These are phyloP conservation scores for Coendou prehensilis DNA, from an alignment of 2,797 vertebrate genomes.

Conservation along the genomic window DNA sequence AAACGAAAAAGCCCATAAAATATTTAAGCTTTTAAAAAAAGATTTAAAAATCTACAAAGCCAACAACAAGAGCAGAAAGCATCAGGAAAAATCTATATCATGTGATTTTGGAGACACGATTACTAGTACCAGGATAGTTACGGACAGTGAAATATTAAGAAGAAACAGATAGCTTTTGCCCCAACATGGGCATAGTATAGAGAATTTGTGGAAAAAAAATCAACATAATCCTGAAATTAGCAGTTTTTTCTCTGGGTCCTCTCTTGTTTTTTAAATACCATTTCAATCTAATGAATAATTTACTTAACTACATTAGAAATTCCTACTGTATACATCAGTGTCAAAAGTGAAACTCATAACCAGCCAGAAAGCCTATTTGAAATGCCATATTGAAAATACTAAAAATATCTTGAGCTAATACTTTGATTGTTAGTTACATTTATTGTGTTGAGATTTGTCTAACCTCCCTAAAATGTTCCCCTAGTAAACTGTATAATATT, in stretches of 20 bases:
- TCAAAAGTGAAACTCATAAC: not conserved
- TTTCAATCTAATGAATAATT: not conserved
- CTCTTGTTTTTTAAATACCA: not conserved
- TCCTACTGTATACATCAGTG: not conserved
- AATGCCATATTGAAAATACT: not conserved
- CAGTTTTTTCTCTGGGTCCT: not conserved
- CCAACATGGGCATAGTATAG: not conserved
- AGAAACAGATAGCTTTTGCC: not conserved
- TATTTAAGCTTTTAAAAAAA: constrained; percentile 18
- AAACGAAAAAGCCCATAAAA: not conserved
- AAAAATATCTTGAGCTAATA: not conserved
- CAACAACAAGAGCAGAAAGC: not conserved
- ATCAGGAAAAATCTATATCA: not conserved
- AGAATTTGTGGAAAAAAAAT: not conserved
- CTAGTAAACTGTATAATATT: constrained; percentile 42
- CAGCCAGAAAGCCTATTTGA: not conserved
- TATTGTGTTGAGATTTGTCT: constrained; percentile 5
- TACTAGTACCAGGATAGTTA: not conserved
- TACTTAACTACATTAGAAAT: not conserved
- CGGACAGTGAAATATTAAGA: not conserved
- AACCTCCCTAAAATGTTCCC: not conserved
- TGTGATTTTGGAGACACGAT: not conserved
- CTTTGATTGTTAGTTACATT: constrained; percentile 36
- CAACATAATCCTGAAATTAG: not conserved
- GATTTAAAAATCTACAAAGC: not conserved